phyloP scores from a whole-genome alignment of 2,888 invertebrate species.

The Teinopalpus imperialis region DNA sequence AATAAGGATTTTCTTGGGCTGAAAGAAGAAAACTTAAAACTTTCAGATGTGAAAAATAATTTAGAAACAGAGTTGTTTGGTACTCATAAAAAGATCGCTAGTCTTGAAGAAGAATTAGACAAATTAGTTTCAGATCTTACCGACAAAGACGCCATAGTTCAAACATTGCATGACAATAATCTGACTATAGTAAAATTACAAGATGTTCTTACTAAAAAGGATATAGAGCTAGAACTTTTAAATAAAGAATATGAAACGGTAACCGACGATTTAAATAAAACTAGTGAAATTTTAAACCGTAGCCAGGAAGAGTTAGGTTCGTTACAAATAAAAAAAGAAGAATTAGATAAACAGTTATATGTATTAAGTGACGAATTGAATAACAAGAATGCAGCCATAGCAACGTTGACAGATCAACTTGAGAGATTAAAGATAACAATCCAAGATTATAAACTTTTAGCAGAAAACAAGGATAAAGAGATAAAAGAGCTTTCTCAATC shows the following conservation, averaged over 20 bases:
- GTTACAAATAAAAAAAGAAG: slow-evolving; percentile 52
- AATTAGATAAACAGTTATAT: slow-evolving; percentile 47
- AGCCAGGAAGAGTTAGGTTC: slow-evolving; percentile 49
- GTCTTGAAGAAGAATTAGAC: slow-evolving; percentile 66
- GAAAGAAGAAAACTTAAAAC: slow-evolving; percentile 50
- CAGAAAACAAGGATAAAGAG: slow-evolving; percentile 58
- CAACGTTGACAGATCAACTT: slow-evolving; percentile 39
- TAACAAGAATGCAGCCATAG: slow-evolving; percentile 49
- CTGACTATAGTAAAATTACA: slow-evolving; percentile 39
- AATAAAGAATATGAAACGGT: slow-evolving; percentile 43
- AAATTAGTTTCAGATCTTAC: slow-evolving; percentile 57
- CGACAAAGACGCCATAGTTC: slow-evolving; percentile 65
- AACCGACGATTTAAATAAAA: slow-evolving; percentile 40
- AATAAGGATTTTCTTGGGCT: slow-evolving; percentile 44
- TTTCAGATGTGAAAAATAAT: slow-evolving; percentile 45
- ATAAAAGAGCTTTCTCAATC: slow-evolving; percentile 63
- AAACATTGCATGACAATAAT: slow-evolving; percentile 48
- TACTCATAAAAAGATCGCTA: slow-evolving; percentile 54
- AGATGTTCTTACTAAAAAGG: slow-evolving; percentile 48
- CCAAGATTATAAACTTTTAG: slow-evolving; percentile 39
- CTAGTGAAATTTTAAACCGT: slow-evolving; percentile 36
- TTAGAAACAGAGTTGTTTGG: slow-evolving; percentile 53
- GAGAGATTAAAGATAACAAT: slow-evolving; percentile 44
- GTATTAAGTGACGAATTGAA: slow-evolving; percentile 50
- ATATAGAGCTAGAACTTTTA: slow-evolving; percentile 53